phyloP scores from a whole-genome alignment of 2,113 vertebrate genomes.

The Archilochus colubris region DNA sequence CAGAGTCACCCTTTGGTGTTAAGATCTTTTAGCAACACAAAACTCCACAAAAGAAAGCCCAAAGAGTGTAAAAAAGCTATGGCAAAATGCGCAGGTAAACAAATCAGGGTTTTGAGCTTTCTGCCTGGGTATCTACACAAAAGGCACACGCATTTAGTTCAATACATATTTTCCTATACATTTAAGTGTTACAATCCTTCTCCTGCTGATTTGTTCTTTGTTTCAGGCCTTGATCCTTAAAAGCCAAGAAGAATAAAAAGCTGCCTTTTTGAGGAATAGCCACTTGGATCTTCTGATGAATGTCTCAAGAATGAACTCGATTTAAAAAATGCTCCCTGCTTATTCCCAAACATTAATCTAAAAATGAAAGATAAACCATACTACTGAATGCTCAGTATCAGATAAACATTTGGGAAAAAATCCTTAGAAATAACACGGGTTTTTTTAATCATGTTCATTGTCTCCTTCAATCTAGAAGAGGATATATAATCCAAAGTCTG shows the following conservation, averaged over 20 bases:
- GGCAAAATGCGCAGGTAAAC: neutral
- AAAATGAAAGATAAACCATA: neutral
- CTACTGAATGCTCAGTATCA: neutral
- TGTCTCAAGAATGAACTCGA: neutral
- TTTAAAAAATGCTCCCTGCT: neutral
- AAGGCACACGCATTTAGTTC: neutral
- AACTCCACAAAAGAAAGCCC: neutral
- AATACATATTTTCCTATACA: neutral
- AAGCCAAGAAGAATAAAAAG: neutral
- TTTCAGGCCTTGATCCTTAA: neutral
- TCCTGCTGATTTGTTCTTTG: neutral
- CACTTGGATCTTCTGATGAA: neutral
- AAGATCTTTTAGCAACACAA: neutral
- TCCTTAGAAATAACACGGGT: neutral
- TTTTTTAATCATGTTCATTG: neutral
- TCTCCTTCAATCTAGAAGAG: neutral
- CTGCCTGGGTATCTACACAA: neutral
- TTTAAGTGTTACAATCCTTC: neutral
- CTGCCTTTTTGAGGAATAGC: neutral
- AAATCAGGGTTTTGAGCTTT: neutral
- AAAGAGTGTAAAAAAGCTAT: neutral
- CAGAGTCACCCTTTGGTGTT: neutral
- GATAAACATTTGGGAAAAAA: neutral
- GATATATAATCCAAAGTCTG: neutral
- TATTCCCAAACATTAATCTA: neutral